These are phyloP conservation scores for Dicranocentrus wangi DNA, from an alignment of 2,888 invertebrate genomes.

Conservation along the genomic window DNA sequence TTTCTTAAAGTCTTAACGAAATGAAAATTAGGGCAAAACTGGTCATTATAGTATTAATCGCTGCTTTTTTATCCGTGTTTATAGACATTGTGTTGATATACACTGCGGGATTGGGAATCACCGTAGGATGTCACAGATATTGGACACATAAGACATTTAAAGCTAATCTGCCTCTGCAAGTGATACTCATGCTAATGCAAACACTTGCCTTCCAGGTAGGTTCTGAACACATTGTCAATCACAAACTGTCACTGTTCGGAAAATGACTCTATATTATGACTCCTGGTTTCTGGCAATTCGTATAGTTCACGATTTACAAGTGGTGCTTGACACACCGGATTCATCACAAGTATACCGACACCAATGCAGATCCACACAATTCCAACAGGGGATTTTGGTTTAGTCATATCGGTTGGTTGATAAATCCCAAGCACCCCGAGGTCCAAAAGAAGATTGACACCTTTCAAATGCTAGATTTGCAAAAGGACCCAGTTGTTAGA, in stretches of 20 bases:
- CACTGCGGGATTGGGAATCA: conserved; percentile 1
- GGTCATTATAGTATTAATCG: too few relatives aligned
- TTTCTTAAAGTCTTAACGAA: too few relatives aligned
- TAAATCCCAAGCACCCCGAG: conserved; percentile 91
- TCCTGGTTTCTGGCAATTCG: neutral
- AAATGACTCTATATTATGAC: neutral
- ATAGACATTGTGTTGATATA: too few relatives aligned
- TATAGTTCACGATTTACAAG: neutral
- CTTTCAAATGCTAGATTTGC: conserved; percentile 88
- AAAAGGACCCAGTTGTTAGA: conserved; percentile 84
- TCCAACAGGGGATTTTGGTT: conserved; percentile 95
- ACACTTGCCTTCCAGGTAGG: conserved; percentile 1
- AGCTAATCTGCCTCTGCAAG: conserved; percentile 1
- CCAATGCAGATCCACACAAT: conserved; percentile 94
- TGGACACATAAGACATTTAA: conserved; percentile 29
- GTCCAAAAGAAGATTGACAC: conserved; percentile 89
- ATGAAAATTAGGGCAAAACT: too few relatives aligned
- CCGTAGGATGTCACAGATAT: conserved; percentile 24
- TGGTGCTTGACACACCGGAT: neutral
- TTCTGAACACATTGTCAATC: neutral
- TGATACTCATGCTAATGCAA: conserved; percentile 20
- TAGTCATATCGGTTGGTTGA: conserved; percentile 94
- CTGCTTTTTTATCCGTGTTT: too few relatives aligned
- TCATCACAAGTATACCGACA: conserved; percentile 82
- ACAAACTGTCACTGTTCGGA: neutral